Evolutionary conservation across 2,113 vertebrate genomes (phyloP), one percentile per base, ranked within the genome.

Genomic region (Danionella cerebrum): DNA sequence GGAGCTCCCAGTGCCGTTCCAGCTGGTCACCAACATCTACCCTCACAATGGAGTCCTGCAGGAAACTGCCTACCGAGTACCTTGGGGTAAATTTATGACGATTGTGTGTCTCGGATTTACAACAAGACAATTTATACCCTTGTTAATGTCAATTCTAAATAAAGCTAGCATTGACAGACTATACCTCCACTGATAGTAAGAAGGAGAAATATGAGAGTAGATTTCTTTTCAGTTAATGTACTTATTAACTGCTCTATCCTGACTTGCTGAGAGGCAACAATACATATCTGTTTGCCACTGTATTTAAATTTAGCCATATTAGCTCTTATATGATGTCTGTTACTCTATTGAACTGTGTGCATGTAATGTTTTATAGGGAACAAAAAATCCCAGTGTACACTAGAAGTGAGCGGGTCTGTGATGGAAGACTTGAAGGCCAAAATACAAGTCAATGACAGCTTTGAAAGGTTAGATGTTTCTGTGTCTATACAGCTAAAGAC

Each of bases 381-480:
- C 9, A 69, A 80, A 29, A 75, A 78, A 42, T 78, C 82, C 6
- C 62, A 71, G 44, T 84, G 78, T 67, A 83, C 73, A 52, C 76
- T 88, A n/a, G 53, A 73, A 7, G 36, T 82, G 48, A 53, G 63
- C 65, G 76, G 72, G 25, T 86, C 83, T 19, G 35, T 77, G 33
- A 57, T 82, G 3, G 76, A 84, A 8, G 77, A 87, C 25, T 65
- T 85, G 19, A 59, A 53, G 67, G 44, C 10, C 10, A 79, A 12
- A 39, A 60, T 38, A 4, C 57, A 19, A 14, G 31, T 31, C 16
- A 12, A 60, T 13, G 39, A 75, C 27, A 59, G 36, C 24, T 62
- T 78, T 35, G 84, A 88, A 73, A 85, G 81, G 86, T 88, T 59
- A 42, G 10, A 11, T 4, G n/a, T n/a, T n/a, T n/a, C 8, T 14